Conservation (phyloP, 1,140 invertebrate species). For the Copidosoma floridanum region DNA sequence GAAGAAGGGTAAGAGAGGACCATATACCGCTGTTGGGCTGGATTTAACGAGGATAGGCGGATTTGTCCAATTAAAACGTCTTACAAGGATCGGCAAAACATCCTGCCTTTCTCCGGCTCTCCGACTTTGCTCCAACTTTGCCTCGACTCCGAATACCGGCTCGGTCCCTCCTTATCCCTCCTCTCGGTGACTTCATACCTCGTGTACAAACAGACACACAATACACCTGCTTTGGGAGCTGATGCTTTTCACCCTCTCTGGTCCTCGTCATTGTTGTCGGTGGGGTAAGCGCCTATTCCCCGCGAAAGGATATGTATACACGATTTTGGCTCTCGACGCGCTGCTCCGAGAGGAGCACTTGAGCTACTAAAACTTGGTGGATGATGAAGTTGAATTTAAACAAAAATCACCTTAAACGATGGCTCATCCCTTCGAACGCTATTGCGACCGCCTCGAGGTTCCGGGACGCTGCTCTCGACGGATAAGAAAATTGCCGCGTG, state of each 20-base stretch:
- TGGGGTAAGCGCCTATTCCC: no score
- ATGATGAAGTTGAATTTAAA: no score
- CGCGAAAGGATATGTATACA: not conserved
- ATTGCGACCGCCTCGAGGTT: not conserved
- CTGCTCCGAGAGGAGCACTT: not conserved
- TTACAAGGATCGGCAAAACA: constrained; percentile 58
- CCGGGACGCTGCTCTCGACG: constrained; percentile 12
- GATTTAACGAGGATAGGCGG: constrained; percentile 60
- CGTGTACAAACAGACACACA: not conserved
- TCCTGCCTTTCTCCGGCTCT: constrained; percentile 31
- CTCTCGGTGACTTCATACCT: no score
- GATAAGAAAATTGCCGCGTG: constrained; percentile 41
- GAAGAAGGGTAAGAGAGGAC: constrained; percentile 4
- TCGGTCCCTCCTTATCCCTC: constrained; percentile 50
- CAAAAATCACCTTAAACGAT: no score
- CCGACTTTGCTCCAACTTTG: constrained; percentile 42
- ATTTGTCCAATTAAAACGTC: constrained; percentile 61
- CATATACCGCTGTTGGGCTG: constrained; percentile 31
- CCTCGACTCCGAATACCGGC: constrained; percentile 25
- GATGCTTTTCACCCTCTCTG: constrained; percentile 12
- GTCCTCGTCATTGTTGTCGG: constrained; percentile 23
- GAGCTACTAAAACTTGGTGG: not conserved
- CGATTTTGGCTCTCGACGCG: not conserved
- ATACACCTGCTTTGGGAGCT: constrained; percentile 10
- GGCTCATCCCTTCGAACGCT: no score